Conservation (phyloP, 2,797 vertebrate species). For the Tinamus major region DNA sequence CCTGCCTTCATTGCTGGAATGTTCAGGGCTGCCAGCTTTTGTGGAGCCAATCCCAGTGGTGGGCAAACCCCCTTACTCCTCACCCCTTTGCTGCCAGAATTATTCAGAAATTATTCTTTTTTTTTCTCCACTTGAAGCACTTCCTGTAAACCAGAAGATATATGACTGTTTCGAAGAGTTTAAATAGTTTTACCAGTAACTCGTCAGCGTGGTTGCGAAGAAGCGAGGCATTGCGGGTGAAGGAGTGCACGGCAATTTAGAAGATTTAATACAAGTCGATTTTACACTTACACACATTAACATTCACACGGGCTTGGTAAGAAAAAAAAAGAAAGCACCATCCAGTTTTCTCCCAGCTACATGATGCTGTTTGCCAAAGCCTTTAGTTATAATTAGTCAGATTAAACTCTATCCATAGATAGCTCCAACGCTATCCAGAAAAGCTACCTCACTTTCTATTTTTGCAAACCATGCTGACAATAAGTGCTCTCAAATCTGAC, state of each 20-base stretch:
- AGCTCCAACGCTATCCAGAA: slow-evolving; percentile 67
- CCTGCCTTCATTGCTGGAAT: accelerated
- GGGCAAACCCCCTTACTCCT: neutral
- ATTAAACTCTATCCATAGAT: slow-evolving; percentile 70
- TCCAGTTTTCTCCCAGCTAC: slow-evolving; percentile 49
- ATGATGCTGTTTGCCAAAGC: slow-evolving; percentile 66
- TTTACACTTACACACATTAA: slow-evolving; percentile 72
- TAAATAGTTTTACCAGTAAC: slow-evolving; percentile 75
- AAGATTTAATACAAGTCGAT: slow-evolving; percentile 78
- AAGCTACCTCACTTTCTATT: slow-evolving; percentile 73
- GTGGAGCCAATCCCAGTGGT: neutral
- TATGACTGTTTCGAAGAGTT: slow-evolving; percentile 61
- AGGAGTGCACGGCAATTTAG: slow-evolving; percentile 64
- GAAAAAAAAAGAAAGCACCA: slow-evolving; percentile 5
- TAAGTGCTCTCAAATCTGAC: slow-evolving; percentile 72
- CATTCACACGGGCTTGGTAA: slow-evolving; percentile 47
- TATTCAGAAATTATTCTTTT: neutral
- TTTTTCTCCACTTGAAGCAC: slow-evolving; percentile 19
- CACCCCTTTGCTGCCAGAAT: neutral
- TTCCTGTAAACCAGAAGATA: slow-evolving; percentile 76
- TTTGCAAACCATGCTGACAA: slow-evolving; percentile 74
- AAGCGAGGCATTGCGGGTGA: slow-evolving; percentile 41
- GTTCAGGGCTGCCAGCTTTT: neutral
- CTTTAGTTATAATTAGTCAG: slow-evolving; percentile 73
- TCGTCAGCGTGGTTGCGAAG: neutral